Conservation (phyloP, 2,888 invertebrate species). For the Agrochola circellaris region DNA sequence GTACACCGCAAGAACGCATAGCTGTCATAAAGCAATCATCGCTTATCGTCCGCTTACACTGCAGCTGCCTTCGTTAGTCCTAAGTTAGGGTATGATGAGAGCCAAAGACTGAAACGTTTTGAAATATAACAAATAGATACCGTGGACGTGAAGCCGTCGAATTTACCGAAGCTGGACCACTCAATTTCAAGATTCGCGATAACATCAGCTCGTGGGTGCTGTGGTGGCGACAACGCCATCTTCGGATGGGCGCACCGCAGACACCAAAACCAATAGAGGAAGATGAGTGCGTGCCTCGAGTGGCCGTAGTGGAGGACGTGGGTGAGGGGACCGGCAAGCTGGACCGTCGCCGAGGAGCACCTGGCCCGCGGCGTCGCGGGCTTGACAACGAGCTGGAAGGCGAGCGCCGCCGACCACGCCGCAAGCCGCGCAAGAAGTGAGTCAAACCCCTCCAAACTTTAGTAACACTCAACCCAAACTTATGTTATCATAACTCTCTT, state of each 20-base stretch:
- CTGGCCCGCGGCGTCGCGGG: constrained; percentile 82
- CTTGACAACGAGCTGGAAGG: constrained; percentile 84
- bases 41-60: constrained; percentile 81
- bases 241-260: constrained; percentile 90
- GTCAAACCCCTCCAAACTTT: constrained; percentile 53
- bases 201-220: constrained; percentile 88
- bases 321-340: constrained; percentile 81
- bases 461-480: constrained; percentile 9
- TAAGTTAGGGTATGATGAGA: constrained; percentile 72
- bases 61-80: constrained; percentile 79
- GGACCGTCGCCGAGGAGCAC: constrained; percentile 79
- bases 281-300: constrained; percentile 83
- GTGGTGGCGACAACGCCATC: constrained; percentile 89
- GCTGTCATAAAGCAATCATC: constrained; percentile 69
- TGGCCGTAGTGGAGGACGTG: constrained; percentile 81
- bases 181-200: constrained; percentile 87
- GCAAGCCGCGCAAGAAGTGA: constrained; percentile 81
- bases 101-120: constrained; percentile 57
- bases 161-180: constrained; percentile 68
- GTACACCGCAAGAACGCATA: constrained; percentile 59
- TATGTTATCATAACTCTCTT: not conserved
- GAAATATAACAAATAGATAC: constrained; percentile 64
- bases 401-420: constrained; percentile 82
- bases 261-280: constrained; percentile 86
- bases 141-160: constrained; percentile 70